Base-by-base conservation (phyloP, 2,113 vertebrate species). In the Oxyura jamaicensis region DNA sequence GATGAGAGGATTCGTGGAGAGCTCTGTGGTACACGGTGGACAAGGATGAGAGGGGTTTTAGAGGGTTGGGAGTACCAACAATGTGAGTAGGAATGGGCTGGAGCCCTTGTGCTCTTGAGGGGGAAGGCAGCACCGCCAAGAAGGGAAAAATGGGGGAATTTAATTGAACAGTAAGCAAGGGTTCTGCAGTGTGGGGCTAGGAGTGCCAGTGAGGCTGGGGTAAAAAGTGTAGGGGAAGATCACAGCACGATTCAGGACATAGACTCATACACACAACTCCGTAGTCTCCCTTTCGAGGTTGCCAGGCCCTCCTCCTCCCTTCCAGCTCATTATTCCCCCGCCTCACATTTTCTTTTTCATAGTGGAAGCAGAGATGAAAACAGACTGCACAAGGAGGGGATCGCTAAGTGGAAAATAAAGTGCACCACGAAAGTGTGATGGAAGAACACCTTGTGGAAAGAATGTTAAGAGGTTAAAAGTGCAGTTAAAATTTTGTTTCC, bases 181-280 rank as follows among this genome's bases (percentile, higher is more conserved):
- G 62, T 41, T 41, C 36, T 63, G 62, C 8, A 19, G 36, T 19
- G 26, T 28, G 35, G 39, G 62, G 36, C 62, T 41, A 63, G 10
- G 39, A 39, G 23, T 17, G 35, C 36, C 36, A 28, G 11, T 25
- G 26, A 63, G 23, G 26, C 62, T 63, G 62, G 10, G 8, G 13
- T 39, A 39, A 59, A 15, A 83, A 55, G 20, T 0, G 0, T 1
- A 16, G 20, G 7, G 23, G 33, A 39, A 73, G 39, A 83, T 73
- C 41, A 74, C 22, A 10, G 76, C 42, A 17, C 1, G 0, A 29
- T 28, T 35, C n/a, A 59, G 42, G 21, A 69, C 33, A 73, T 16
- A 83, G n/a, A 36, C 4, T 78, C 35, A n/a, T 0, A 1, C 48
- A 26, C 0, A 7, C 28, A 78, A 44, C 48, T 59, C 36, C 44